phyloP scores from a whole-genome alignment of 2,113 vertebrate genomes.

The Sarotherodon lohbergeri region DNA sequence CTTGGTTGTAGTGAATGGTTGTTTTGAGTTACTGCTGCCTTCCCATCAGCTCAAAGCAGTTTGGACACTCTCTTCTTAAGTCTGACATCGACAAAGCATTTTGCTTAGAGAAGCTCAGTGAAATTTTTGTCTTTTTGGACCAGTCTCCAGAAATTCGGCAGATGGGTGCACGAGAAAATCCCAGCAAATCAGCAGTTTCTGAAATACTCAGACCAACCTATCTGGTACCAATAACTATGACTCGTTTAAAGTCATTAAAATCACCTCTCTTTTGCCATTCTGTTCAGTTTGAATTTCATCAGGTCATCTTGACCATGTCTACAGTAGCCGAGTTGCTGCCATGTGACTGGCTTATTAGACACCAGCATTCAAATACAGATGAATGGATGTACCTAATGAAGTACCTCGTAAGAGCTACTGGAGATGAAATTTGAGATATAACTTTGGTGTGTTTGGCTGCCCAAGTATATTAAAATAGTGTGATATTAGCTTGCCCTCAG shows the following conservation, averaged over 20 bases:
- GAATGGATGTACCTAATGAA: background rate
- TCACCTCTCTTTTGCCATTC: background rate
- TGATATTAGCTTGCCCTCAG: background rate
- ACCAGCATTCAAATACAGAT: background rate
- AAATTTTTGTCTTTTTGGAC: background rate
- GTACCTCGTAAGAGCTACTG: background rate
- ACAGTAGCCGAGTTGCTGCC: fast-evolving
- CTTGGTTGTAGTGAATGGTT: background rate
- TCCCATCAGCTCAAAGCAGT: background rate
- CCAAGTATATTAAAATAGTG: background rate
- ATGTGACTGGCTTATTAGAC: background rate
- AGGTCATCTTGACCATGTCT: background rate
- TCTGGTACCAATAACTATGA: background rate
- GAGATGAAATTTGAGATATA: background rate
- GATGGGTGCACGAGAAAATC: background rate
- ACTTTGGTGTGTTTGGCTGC: background rate
- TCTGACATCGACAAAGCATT: background rate
- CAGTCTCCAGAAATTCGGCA: background rate
- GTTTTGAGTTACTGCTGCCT: background rate
- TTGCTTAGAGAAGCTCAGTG: background rate
- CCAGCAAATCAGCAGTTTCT: background rate
- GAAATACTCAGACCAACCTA: background rate
- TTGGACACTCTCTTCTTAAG: background rate
- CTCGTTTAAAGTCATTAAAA: fast-evolving
- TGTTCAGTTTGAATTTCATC: background rate